Conservation (phyloP, 1,140 invertebrate genomes). For the Panulirus ornatus region DNA sequence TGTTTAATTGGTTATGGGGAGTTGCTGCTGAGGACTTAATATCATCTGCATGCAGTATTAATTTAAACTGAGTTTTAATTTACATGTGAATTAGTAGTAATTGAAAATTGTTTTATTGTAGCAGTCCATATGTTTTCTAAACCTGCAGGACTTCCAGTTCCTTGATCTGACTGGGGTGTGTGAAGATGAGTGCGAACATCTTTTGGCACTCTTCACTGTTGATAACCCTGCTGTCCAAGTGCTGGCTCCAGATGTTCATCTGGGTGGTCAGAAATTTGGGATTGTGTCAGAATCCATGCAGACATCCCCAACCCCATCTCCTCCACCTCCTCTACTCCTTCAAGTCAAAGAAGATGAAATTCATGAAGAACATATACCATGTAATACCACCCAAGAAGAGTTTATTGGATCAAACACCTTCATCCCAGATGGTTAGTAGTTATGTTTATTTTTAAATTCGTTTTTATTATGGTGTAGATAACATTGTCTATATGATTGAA, state of each 20-base stretch:
- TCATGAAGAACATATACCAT: not conserved
- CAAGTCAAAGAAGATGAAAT: conserved; percentile 33
- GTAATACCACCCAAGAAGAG: conserved; percentile 3
- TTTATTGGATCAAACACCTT: conserved; percentile 8
- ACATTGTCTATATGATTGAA: not conserved
- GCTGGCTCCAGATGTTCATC: conserved; percentile 39
- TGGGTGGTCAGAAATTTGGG: not conserved
- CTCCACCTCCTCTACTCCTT: conserved; percentile 13
- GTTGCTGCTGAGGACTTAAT: not conserved
- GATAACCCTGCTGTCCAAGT: conserved; percentile 56
- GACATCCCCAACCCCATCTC: not conserved
- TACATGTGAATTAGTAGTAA: not conserved
- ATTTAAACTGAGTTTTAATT: not conserved
- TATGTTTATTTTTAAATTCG: not conserved
- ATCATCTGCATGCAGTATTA: not conserved
- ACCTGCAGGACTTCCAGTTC: conserved; percentile 54
- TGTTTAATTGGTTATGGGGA: not conserved
- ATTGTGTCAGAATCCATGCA: not conserved
- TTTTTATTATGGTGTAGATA: not conserved
- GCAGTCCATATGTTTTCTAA: not conserved
- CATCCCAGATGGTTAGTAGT: conserved; percentile 37
- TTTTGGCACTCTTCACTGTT: conserved; percentile 46
- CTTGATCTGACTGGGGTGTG: conserved; percentile 62
- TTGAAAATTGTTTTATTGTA: not conserved
- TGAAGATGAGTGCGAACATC: conserved; percentile 43